Evolutionary conservation across 1,140 invertebrate species (phyloP), one percentile per base, ranked within the genome.

Genomic region (Penaeus chinensis): DNA sequence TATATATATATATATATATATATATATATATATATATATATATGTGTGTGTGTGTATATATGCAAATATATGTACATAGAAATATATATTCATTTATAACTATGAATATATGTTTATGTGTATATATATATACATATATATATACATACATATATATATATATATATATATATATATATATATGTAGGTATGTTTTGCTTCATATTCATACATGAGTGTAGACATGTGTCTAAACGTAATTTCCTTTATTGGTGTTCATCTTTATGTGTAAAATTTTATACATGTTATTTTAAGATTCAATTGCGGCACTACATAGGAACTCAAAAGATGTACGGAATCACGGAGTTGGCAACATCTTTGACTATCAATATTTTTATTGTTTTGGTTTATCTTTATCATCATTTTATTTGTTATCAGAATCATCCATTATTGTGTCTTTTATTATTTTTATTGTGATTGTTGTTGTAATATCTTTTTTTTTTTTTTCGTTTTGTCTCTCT

Each of bases 331-430:
- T 2, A 42, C 37, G 37, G 37, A 42, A 42, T 42, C 37, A 42
- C 37, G 0, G 37, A 42, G 37, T 42, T 42, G 37, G 37, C 37
- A 42, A 8, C 37, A 8, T 42, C 37, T 42, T 76, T 76, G 10
- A 13, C n/a, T 76, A 20, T 76, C 0, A 76, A 0, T 76, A 37
- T 11, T 32, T 5, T 42, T 4, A 8, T 42, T 42, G 0, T 8
- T 5, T 42, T 42, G 7, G 37, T 42, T 42, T 0, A 7, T 77
- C 37, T 54, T n/a, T 69, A 32, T 79, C 84, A 74, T 47, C 80
- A 86, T 77, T 80, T 16, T 86, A 86, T 77, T 80, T 16, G 3
- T 22, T 63, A 69, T 24, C 76, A 85, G 76, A 32, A 78, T 27
- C 24, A 74, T 54, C 16, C 42, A 65, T 27, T 60, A 69, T 37